Evolutionary conservation across 2,888 invertebrate species (phyloP), one percentile per base, ranked within the genome.

Genomic region (Xestoiulus laeticollis): DNA sequence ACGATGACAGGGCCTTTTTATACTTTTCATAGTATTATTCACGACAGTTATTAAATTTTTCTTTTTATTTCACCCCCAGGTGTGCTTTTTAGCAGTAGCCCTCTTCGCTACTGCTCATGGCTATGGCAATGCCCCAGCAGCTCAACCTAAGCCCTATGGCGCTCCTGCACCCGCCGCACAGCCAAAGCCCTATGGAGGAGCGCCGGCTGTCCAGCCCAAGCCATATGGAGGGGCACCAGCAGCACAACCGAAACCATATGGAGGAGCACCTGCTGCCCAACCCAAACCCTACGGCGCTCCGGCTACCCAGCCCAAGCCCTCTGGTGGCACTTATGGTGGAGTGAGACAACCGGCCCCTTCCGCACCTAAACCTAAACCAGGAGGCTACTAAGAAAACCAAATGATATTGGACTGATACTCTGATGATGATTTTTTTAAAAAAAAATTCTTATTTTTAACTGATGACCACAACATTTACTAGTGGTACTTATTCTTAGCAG

Each of bases 141-240:
- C 59, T 8, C 59, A 59, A n/a, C 59, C 59, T 3, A 59, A 59
- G 59, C 59, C 59, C n/a, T 59, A 59, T n/a, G 59, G 59, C 19
- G 59, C 59, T n/a, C 59, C 59, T 4, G n/a, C 59, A 6, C n/a
- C 59, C 19, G n/a, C 59, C 6, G n/a, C n/a, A 2, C 59, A 59
- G 59, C 59, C 59, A 16, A 59, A 59, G 59, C 59, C 59, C 4
- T 59, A 59, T n/a, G 59, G 48, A 14, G 48, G 59, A 19, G 59
- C 59, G 4, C 19, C 59, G 2, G n/a, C 59, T 4, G 59, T n/a
- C 0, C 59, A 59, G n/a, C 59, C 59, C 1, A 59, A 59, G 19
- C 59, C 59, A n/a, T 59, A 59, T n/a, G 59, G 59, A n/a, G 59
- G 59, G n/a, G 59, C 59, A 4, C 59, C 59, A 59, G 59, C 59